Percentiles rank a stretch among this genome's conserved stretches.
Conservation (phyloP, 2,888 invertebrate species). For the Melipona beecheii region DNA sequence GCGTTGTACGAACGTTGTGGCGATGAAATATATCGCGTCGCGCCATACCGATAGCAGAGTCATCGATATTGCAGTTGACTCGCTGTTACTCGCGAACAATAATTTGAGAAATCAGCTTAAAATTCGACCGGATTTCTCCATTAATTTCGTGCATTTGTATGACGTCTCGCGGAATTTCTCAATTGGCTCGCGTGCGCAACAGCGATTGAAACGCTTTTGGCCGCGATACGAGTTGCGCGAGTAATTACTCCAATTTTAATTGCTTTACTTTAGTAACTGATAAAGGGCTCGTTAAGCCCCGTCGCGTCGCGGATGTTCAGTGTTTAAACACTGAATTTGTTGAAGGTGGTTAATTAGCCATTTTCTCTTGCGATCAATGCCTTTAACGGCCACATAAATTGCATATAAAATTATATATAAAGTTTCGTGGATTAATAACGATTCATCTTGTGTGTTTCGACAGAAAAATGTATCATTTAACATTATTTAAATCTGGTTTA, state of each 20-base stretch:
- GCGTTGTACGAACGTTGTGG: too few species aligned
- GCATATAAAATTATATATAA: neutral
- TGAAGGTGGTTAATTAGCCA: neutral
- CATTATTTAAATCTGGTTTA: neutral
- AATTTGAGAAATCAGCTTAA: neutral
- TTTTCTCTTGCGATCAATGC: neutral
- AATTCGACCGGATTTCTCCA: neutral
- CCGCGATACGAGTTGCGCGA: neutral
- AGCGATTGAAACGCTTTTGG: conserved; percentile 7
- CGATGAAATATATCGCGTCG: too few species aligned
- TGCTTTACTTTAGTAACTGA: conserved; percentile 4
- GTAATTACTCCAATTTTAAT: conserved; percentile 44
- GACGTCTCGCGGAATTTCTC: conserved; percentile 2
- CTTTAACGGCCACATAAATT: neutral
- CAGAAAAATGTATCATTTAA: too few species aligned
- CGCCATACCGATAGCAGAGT: neutral
- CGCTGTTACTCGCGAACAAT: neutral
- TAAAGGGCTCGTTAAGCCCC: conserved; percentile 15
- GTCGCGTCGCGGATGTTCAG: neutral
- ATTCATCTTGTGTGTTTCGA: neutral
- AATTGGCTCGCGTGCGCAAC: conserved; percentile 1
- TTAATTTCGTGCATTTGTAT: conserved; percentile 4
- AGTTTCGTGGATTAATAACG: neutral
- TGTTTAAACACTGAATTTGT: conserved; percentile 12
- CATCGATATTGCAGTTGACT: neutral